phyloP scores from a whole-genome alignment of 2,113 vertebrate genomes.

The Phaethornis superciliosus region DNA sequence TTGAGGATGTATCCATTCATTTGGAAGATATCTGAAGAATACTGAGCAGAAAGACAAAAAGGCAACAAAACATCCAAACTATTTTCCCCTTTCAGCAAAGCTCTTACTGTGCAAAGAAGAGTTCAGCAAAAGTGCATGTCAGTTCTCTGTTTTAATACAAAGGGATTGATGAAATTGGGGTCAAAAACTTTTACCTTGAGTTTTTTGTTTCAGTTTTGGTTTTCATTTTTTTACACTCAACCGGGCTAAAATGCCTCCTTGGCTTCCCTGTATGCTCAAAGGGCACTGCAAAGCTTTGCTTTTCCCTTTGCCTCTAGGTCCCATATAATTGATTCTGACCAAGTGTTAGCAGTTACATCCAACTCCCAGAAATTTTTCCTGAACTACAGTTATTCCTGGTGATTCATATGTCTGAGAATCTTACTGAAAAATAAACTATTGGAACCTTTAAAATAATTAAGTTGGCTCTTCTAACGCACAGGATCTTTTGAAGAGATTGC shows the following conservation, averaged over 20 bases:
- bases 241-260: background rate
- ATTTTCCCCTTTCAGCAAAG: background rate
- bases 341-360: conserved; percentile 5
- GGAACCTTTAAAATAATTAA: conserved; percentile 58
- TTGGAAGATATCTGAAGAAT: background rate
- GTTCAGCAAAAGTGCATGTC: background rate
- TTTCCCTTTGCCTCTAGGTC: conserved; percentile 7
- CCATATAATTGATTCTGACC: conserved; percentile 30
- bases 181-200: background rate
- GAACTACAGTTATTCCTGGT: conserved; percentile 30
- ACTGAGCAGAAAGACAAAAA: background rate
- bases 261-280: background rate
- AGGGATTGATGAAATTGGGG: background rate
- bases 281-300: background rate
- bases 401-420: conserved; percentile 69
- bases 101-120: background rate
- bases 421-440: conserved; percentile 60
- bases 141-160: background rate
- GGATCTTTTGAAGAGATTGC: conserved; percentile 49
- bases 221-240: background rate
- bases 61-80: background rate
- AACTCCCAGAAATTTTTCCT: conserved; percentile 49
- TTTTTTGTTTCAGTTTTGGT: background rate
- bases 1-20: background rate
- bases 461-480: conserved; percentile 29